Evolutionary conservation across 2,797 vertebrate species (phyloP).

Genomic region (Enteromius unitaeniatus): DNA sequence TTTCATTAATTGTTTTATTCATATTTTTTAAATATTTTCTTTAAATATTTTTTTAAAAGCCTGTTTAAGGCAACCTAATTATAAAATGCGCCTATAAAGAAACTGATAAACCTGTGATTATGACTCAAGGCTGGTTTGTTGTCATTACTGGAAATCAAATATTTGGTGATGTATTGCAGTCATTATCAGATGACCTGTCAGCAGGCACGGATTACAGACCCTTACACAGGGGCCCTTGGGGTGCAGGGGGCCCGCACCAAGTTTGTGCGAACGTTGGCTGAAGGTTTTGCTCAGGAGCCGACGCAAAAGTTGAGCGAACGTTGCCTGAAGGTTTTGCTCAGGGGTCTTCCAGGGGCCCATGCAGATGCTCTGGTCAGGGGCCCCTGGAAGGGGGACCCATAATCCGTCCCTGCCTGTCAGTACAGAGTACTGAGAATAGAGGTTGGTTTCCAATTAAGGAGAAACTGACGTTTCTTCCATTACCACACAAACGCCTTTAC

Average conservation of each 20-base stretch:
- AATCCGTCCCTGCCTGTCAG: too few relatives aligned
- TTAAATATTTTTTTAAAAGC: not conserved
- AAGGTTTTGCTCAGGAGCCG: too few relatives aligned
- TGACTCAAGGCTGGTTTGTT: not conserved
- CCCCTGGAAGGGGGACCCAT: too few relatives aligned
- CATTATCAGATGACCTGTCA: not conserved
- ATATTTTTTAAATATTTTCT: too few relatives aligned
- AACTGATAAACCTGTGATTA: not conserved
- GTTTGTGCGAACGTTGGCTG: too few relatives aligned
- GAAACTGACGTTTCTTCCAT: not conserved
- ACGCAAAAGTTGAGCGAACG: too few relatives aligned
- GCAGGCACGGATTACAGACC: too few relatives aligned
- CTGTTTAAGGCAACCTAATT: not conserved
- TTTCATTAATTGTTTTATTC: not conserved
- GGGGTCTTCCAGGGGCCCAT: too few relatives aligned
- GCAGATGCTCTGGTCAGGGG: too few relatives aligned
- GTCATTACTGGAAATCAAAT: not conserved
- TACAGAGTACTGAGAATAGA: not conserved
- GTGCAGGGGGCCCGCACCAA: too few relatives aligned
- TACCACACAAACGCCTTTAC: not conserved
- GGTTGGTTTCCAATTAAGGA: not conserved
- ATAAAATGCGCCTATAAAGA: not conserved
- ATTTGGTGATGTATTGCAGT: not conserved
- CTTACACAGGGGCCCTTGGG: too few relatives aligned
- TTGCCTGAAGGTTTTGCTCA: too few relatives aligned